Percentiles rank a stretch among this genome's conserved stretches.
Evolutionary conservation across 1,140 invertebrate species (phyloP).

Genomic region (Calycopis cecrops): DNA sequence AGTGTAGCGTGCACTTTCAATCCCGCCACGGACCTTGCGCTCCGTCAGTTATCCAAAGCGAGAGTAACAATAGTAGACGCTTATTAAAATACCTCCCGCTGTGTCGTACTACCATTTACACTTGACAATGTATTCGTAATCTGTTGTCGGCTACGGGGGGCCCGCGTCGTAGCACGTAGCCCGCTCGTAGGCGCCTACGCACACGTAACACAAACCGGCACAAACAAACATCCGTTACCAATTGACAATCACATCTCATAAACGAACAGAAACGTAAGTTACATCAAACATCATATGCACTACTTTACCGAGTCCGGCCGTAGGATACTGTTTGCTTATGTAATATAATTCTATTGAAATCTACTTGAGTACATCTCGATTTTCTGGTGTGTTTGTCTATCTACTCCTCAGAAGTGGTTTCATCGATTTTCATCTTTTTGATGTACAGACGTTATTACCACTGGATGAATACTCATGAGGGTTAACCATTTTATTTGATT

Average conservation of each 20-base stretch:
- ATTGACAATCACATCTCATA: constrained; percentile 7
- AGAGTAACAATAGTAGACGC: background rate
- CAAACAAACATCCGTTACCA: constrained; percentile 24
- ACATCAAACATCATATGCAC: constrained; percentile 32
- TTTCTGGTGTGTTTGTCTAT: too few relatives aligned
- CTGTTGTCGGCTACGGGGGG: constrained; percentile 68
- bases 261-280: constrained; percentile 24
- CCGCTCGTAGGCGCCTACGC: constrained; percentile 53
- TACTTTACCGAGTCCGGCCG: constrained; percentile 12
- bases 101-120: constrained; percentile 68
- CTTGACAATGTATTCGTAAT: constrained; percentile 75
- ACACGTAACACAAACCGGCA: constrained; percentile 38
- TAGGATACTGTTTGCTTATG: too few relatives aligned
- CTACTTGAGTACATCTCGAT: too few relatives aligned
- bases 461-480: too few relatives aligned
- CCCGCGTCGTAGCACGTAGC: constrained; percentile 63
- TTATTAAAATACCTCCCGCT: background rate
- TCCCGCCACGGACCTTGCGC: background rate
- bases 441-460: too few relatives aligned
- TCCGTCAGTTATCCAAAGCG: constrained; percentile 1
- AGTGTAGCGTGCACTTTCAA: constrained; percentile 2
- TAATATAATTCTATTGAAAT: too few relatives aligned
- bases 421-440: too few relatives aligned
- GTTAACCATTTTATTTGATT: too few relatives aligned
- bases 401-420: too few relatives aligned